phyloP scores from a whole-genome alignment of 2,113 vertebrate species.

The Oxygymnocypris stewartii region DNA sequence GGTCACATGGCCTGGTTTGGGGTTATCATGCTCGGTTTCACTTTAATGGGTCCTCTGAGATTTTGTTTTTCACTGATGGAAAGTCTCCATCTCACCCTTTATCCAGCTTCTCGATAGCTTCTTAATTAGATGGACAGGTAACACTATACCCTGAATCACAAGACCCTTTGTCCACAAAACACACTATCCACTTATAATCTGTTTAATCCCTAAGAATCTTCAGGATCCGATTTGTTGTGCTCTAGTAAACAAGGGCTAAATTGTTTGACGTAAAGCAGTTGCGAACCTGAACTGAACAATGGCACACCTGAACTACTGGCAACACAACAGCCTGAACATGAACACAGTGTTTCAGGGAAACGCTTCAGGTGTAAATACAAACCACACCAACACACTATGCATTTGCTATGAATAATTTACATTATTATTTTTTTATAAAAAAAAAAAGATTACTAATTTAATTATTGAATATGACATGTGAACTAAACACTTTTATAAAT shows the following conservation, averaged over 20 bases:
- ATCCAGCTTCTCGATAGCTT: conserved; percentile 55
- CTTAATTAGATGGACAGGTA: conserved; percentile 58
- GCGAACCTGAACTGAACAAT: conserved; percentile 55
- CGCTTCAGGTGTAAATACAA: background rate
- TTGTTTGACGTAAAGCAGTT: conserved; percentile 55
- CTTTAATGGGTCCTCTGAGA: conserved; percentile 31
- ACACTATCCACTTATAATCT: conserved; percentile 60
- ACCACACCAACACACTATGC: background rate
- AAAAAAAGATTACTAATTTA: background rate
- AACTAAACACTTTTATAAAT: background rate
- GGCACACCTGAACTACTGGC: conserved; percentile 47
- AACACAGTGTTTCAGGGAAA: background rate
- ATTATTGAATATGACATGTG: background rate
- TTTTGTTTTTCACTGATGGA: conserved; percentile 33
- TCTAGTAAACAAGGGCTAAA: conserved; percentile 59
- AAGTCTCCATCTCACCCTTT: conserved; percentile 43
- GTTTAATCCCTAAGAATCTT: conserved; percentile 63
- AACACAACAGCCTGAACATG: conserved; percentile 30
- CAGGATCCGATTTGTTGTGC: conserved; percentile 63
- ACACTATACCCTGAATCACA: conserved; percentile 56
- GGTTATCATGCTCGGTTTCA: conserved; percentile 44
- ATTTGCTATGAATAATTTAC: background rate
- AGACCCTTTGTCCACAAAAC: conserved; percentile 59
- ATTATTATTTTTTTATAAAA: too few species aligned
- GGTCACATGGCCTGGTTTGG: conserved; percentile 29